Percentiles rank a stretch among this genome's conserved stretches.
These are phyloP conservation scores for Podiceps cristatus DNA, from an alignment of 2,113 vertebrate genomes.

Conservation along the genomic window DNA sequence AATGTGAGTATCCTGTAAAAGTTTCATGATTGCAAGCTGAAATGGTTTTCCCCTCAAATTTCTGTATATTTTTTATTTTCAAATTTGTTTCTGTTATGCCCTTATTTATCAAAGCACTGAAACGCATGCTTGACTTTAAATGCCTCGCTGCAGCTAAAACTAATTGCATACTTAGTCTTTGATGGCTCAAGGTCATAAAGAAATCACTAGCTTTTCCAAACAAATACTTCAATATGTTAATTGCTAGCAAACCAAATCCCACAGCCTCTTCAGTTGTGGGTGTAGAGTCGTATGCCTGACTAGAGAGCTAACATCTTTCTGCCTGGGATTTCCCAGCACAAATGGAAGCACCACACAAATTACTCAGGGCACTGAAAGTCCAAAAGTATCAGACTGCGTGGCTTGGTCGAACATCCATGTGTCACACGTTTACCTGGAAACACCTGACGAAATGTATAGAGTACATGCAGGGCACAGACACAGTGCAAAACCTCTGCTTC, in stretches of 20 bases:
- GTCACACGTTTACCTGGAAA: neutral
- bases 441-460: no score
- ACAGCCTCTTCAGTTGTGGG: neutral
- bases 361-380: neutral
- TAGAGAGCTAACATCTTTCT: neutral
- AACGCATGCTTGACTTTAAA: slow-evolving; percentile 60
- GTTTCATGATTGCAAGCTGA: neutral
- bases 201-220: slow-evolving; percentile 54
- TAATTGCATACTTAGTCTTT: slow-evolving; percentile 47
- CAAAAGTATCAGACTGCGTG: neutral
- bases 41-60: neutral
- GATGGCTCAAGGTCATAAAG: slow-evolving; percentile 63
- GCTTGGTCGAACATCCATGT: rapidly evolving
- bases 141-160: slow-evolving; percentile 26
- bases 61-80: slow-evolving; percentile 46
- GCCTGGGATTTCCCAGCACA: neutral
- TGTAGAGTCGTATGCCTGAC: neutral
- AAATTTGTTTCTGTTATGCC: slow-evolving; percentile 27
- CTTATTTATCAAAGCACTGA: slow-evolving; percentile 52
- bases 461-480: neutral
- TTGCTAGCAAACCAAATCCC: slow-evolving; percentile 19
- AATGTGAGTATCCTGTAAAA: neutral
- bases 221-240: slow-evolving; percentile 54
- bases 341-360: neutral
- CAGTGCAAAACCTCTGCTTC: neutral